Conservation (phyloP, 64 coral and sea anemone species). For the Montipora capricornis region DNA sequence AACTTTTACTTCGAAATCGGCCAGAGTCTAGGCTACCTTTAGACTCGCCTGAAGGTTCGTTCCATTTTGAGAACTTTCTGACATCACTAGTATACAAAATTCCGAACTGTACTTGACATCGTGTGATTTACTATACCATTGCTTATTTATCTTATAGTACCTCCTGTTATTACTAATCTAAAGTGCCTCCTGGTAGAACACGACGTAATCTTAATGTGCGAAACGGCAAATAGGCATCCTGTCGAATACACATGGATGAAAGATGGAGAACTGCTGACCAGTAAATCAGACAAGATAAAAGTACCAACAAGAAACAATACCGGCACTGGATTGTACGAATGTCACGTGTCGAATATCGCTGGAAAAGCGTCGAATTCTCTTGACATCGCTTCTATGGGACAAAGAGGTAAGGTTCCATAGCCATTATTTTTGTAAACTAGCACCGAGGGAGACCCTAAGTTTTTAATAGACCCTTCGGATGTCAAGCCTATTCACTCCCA, state of each 20-base stretch:
- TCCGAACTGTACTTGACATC: no score
- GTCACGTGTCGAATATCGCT: slow-evolving; percentile 16
- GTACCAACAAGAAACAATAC: background rate
- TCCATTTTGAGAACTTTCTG: background rate
- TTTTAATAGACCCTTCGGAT: no score
- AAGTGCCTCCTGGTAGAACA: background rate
- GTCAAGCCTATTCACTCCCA: no score
- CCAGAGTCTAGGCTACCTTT: no score
- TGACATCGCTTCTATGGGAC: background rate
- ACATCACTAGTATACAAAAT: no score
- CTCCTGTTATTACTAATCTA: background rate
- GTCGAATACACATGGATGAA: slow-evolving; percentile 9
- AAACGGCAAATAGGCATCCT: slow-evolving; percentile 10
- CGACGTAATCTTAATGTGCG: background rate
- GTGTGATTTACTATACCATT: no score
- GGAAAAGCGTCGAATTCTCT: background rate
- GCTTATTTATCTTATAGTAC: background rate
- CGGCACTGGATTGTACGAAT: background rate
- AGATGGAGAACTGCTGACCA: background rate
- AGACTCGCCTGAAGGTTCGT: background rate
- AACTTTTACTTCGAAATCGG: no score
- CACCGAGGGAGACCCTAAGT: no score
- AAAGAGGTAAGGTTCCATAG: background rate
- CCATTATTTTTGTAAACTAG: no score
- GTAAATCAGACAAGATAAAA: background rate